Evolutionary conservation across 2,113 vertebrate genomes (phyloP).

Genomic region (Neotragus moschatus): DNA sequence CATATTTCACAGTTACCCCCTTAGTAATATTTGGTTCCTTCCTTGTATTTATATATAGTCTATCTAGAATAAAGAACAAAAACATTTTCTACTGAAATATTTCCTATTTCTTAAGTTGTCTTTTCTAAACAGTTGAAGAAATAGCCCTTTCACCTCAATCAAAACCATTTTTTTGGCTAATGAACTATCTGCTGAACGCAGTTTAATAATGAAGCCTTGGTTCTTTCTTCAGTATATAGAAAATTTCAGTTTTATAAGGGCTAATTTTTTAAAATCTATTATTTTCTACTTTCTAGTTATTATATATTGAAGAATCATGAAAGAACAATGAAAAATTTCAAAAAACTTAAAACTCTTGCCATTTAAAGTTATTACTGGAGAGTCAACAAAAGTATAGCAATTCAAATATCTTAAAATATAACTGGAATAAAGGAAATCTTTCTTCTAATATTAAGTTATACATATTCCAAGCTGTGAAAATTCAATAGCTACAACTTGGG

Average conservation of each 20-base stretch:
- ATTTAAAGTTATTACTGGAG: background rate
- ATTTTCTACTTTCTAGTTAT: constrained; percentile 18
- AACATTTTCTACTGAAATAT: background rate
- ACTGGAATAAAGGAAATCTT: background rate
- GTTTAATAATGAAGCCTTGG: background rate
- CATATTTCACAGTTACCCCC: background rate
- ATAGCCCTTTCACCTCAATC: background rate
- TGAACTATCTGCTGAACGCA: background rate
- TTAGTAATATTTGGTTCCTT: background rate
- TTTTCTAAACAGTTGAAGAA: constrained; percentile 34
- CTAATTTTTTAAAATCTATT: constrained; percentile 22
- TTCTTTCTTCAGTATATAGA: background rate
- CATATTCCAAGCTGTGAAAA: background rate
- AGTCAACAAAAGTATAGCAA: constrained; percentile 28
- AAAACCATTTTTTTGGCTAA: background rate
- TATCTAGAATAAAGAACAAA: constrained; percentile 15
- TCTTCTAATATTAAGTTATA: constrained; percentile 14
- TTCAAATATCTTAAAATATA: constrained; percentile 36
- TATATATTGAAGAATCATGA: constrained; percentile 23
- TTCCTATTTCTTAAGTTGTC: constrained; percentile 1
- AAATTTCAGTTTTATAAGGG: constrained; percentile 27
- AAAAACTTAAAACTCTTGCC: constrained; percentile 4
- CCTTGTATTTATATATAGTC: background rate
- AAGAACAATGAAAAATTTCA: constrained; percentile 41
- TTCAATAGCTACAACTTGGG: constrained; percentile 14